These are phyloP conservation scores for Psephotus haematonotus DNA, from an alignment of 2,113 vertebrate species.

Conservation along the genomic window DNA sequence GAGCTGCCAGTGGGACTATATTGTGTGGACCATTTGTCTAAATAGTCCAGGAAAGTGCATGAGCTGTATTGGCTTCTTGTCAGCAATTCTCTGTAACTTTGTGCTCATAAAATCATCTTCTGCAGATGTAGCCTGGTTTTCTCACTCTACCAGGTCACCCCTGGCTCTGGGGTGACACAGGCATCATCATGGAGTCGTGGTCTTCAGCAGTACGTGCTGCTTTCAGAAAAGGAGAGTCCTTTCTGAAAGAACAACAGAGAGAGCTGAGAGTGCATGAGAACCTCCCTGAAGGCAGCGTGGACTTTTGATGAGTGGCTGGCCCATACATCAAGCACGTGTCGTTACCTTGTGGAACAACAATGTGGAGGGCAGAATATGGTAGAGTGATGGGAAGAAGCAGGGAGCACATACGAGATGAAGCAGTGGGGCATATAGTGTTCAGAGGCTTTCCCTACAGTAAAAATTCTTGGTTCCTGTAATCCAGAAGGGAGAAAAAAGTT, in stretches of 20 bases:
- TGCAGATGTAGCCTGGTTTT: not conserved
- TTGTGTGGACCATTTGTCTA: constrained; percentile 23
- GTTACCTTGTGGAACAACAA: not conserved
- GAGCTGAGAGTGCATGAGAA: not conserved
- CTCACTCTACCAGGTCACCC: not conserved
- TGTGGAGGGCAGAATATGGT: not conserved
- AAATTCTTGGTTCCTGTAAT: not conserved
- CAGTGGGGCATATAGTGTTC: not conserved
- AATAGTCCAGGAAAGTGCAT: not conserved
- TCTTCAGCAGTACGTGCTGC: not conserved
- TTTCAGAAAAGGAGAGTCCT: not conserved
- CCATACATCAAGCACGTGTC: accelerated
- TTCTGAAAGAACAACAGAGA: not conserved
- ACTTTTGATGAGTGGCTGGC: not conserved
- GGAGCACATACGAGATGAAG: not conserved
- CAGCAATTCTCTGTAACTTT: not conserved
- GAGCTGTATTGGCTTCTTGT: constrained; percentile 20
- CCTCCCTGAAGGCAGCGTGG: not conserved
- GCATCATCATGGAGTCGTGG: not conserved
- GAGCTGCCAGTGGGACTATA: constrained; percentile 27
- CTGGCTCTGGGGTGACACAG: not conserved
- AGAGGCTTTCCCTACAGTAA: not conserved
- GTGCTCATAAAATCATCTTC: not conserved
- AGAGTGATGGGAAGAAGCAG: not conserved
- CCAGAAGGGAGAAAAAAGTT: not conserved